Evolutionary conservation across 2,888 invertebrate species (phyloP), one percentile per base, ranked within the genome.

Genomic region (Sphecodes monilicornis): DNA sequence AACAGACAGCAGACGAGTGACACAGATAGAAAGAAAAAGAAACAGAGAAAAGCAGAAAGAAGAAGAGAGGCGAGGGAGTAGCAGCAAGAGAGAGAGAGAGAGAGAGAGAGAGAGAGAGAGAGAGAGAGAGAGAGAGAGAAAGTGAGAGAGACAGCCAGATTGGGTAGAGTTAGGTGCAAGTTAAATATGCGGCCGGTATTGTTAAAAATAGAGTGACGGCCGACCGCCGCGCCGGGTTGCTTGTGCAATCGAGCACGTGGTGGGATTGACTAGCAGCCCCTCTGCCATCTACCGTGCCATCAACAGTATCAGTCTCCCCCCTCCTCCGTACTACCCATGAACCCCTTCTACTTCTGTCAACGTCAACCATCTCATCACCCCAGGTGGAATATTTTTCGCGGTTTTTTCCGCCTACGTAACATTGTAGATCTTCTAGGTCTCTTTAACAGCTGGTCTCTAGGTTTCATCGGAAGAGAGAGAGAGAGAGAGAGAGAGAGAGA

Each of bases 161-260:
- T 71, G 64, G 87, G 83, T 83, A 78, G 92, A 92, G 94, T 94
- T 94, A 94, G 93, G 91, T 92, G 87, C 93, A 91, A 93, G 93
- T 94, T 94, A 94, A 94, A 94, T 94, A 93, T 93, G 94, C 93
- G 93, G 91, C 92, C 91, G 90, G 91, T 92, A 89, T 90, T 84
- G 90, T 91, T 94, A 93, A 93, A 94, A 94, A 94, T 94, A 94
- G 92, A 93, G 86, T 92, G 94, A 94, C 93, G 94, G 93, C 91
- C 93, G 90, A 91, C 86, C 88, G 91, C 89, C 91, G 90, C 88
- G 91, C 89, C 91, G 90, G 89, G 79, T 76, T 90, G 82, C 89
- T 94, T 94, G 93, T 93, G 93, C 92, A 94, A 94, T 89, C 88
- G 90, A 94, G 90, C 94, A 94, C 94, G 94, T 94, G 94, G 94